Evolutionary conservation across 2,113 vertebrate genomes (phyloP), one percentile per base, ranked within the genome.

Genomic region (Nansenia antarctica): DNA sequence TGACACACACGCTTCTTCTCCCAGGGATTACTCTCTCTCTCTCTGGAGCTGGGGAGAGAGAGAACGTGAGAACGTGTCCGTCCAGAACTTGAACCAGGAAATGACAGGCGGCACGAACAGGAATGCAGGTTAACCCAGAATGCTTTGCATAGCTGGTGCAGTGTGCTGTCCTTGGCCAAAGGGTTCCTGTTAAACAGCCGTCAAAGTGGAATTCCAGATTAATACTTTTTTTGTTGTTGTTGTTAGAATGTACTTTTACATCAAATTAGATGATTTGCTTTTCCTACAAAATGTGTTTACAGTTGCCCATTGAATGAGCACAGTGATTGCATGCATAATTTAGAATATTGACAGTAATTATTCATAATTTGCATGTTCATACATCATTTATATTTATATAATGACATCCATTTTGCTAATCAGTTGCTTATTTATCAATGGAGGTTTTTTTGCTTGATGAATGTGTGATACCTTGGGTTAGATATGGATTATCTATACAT

Each of bases 1-100:
- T 77, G 69, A 73, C 77, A 78, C 67, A 22, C 1, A 73, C 75
- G n/a, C n/a, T n/a, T n/a, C n/a, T n/a, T n/a, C n/a, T 78, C 74
- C 72, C 1, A 61, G 78, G 70, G 79, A 66, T 34, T 61, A 55
- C 57, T 37, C 35, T 22, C 32, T 22, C 2, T 3, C 57, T 26
- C 29, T 31, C 29, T 34, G 57, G 15, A 18, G 15, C 11, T 34
- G 30, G 30, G 31, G 22, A 52, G 8, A 15, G 18, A 42, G n/a
- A n/a, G n/a, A n/a, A n/a, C n/a, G n/a, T n/a, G n/a, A n/a, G n/a
- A n/a, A n/a, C n/a, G n/a, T n/a, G n/a, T n/a, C n/a, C n/a, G n/a
- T n/a, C n/a, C n/a, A n/a, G n/a, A n/a, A n/a, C n/a, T n/a, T n/a
- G n/a, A n/a, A n/a, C n/a, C n/a, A n/a, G n/a, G n/a, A n/a, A n/a